Conservation (phyloP, 2,797 vertebrate species). For the Morelia viridis region DNA sequence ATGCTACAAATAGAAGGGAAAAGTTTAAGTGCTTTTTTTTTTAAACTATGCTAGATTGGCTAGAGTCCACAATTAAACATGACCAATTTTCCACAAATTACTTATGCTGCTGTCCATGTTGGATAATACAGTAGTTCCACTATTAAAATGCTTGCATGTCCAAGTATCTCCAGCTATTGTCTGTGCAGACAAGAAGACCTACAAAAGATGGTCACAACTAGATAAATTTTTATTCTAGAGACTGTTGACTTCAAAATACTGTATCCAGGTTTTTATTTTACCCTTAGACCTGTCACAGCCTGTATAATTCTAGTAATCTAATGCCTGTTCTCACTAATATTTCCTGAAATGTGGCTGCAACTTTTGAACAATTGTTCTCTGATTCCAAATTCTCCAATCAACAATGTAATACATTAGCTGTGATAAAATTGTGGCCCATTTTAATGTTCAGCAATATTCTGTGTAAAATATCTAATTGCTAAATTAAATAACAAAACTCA, state of each 20-base stretch:
- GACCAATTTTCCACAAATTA: neutral
- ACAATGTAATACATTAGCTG: neutral
- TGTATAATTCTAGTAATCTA: neutral
- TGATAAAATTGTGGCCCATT: neutral
- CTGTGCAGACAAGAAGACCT: neutral
- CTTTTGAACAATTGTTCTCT: neutral
- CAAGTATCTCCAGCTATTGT: neutral
- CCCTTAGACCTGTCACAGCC: neutral
- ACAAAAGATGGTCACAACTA: neutral
- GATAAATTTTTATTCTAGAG: neutral
- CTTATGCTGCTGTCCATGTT: neutral
- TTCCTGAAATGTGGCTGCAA: neutral
- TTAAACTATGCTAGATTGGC: neutral
- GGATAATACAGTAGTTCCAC: neutral
- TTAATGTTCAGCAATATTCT: constrained; percentile 20
- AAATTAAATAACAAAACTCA: constrained; percentile 45
- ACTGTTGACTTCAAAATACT: neutral
- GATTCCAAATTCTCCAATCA: neutral
- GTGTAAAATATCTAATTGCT: constrained; percentile 43
- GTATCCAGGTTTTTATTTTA: neutral
- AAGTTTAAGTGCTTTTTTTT: neutral
- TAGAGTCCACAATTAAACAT: neutral
- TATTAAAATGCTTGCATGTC: neutral
- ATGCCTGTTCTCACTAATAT: neutral
- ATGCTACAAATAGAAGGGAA: neutral